Conservation (phyloP, 2,888 invertebrate species). For the Xanthia togata region DNA sequence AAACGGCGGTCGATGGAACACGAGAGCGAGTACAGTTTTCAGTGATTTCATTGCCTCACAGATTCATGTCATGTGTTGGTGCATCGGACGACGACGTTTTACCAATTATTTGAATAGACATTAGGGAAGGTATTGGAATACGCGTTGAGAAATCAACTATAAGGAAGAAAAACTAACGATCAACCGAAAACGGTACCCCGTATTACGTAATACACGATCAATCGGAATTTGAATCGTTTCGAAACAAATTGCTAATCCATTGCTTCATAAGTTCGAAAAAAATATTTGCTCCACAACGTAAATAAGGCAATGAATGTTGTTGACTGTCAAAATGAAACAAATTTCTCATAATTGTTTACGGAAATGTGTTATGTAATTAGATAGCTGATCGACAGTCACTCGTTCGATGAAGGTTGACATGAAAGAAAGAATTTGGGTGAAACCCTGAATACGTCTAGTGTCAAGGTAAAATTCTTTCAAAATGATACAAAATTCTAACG, state of each 20-base stretch:
- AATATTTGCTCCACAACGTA: no score
- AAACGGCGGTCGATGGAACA: conserved; percentile 32
- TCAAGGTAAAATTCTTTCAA: background rate
- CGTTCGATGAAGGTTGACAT: background rate
- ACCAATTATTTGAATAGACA: background rate
- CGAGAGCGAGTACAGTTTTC: conserved; percentile 26
- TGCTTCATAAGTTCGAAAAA: no score
- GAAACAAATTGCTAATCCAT: no score
- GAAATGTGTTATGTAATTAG: no score
- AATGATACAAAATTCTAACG: background rate
- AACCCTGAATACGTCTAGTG: background rate
- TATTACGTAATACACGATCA: no score
- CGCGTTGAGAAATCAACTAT: background rate
- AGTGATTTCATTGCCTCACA: conserved; percentile 23
- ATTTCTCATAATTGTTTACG: no score
- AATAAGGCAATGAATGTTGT: no score
- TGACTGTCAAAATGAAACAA: no score
- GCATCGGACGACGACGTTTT: conserved; percentile 7
- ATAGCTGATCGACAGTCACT: background rate
- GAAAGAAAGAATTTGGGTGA: background rate
- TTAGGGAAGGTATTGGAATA: background rate
- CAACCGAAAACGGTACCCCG: background rate
- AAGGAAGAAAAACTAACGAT: background rate
- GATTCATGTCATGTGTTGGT: conserved; percentile 18
- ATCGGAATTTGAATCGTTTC: no score